phyloP scores from a whole-genome alignment of 1,140 invertebrate species.

The Drosophila yakuba region DNA sequence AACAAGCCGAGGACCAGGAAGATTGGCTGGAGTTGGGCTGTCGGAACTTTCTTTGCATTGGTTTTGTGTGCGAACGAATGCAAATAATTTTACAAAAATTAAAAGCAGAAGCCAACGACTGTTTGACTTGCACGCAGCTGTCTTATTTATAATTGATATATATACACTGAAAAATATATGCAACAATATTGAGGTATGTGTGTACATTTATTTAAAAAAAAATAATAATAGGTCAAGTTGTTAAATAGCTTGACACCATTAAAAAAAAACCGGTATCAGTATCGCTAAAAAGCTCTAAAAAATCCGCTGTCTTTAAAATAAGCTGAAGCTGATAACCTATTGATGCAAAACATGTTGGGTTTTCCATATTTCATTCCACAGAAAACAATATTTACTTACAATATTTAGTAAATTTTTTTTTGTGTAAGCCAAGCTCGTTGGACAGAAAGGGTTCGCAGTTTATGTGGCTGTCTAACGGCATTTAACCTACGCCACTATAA shows the following conservation, averaged over 20 bases:
- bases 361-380: too few species aligned
- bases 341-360: too few species aligned
- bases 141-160: slow-evolving; percentile 54
- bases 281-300: too few species aligned
- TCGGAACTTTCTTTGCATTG: slow-evolving; percentile 59
- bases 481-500: slow-evolving; percentile 84
- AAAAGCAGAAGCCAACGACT: slow-evolving; percentile 68
- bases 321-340: too few species aligned
- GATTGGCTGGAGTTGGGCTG: not conserved
- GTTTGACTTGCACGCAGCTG: slow-evolving; percentile 34
- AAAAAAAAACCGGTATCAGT: too few species aligned
- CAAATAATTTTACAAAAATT: slow-evolving; percentile 80
- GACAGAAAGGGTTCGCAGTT: slow-evolving; percentile 73
- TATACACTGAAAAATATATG: slow-evolving; percentile 6
- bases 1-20: slow-evolving; percentile 51
- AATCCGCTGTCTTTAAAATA: too few species aligned
- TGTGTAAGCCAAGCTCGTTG: not conserved
- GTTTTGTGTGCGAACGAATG: slow-evolving; percentile 60
- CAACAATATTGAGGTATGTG: too few species aligned
- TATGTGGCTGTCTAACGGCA: slow-evolving; percentile 80
- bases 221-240: too few species aligned
- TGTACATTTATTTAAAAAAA: too few species aligned
- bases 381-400: not conserved
- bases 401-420: not conserved
- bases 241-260: too few species aligned